Percentiles rank a stretch among this genome's conserved stretches.
These are phyloP conservation scores for Pristis pectinata DNA, from an alignment of 2,797 vertebrate species.

Conservation along the genomic window DNA sequence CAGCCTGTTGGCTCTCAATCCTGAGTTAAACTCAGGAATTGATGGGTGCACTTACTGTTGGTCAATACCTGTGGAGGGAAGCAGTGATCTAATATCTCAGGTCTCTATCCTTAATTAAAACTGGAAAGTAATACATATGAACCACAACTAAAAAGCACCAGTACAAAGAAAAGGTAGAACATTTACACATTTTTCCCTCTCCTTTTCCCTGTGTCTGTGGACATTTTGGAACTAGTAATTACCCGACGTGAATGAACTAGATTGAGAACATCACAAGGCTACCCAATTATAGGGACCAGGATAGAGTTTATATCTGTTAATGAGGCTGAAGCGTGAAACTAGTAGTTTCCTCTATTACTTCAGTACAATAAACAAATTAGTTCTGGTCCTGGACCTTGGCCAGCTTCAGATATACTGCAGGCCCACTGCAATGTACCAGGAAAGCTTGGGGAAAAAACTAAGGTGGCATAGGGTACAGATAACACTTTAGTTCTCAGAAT, in stretches of 20 bases:
- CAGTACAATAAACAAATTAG: neutral
- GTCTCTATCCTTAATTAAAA: neutral
- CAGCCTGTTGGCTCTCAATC: too few relatives aligned
- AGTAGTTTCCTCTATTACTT: neutral
- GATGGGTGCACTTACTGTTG: neutral
- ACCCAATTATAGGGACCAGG: neutral
- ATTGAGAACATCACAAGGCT: neutral
- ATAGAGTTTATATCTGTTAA: neutral
- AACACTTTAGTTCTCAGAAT: neutral
- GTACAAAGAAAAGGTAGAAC: neutral
- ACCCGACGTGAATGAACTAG: neutral
- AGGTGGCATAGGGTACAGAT: neutral
- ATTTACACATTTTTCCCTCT: neutral
- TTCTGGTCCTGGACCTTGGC: neutral
- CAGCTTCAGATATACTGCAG: neutral
- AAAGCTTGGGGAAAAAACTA: neutral
- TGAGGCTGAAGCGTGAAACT: neutral
- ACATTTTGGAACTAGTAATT: neutral
- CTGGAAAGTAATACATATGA: neutral
- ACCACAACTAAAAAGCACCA: too few relatives aligned
- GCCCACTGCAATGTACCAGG: neutral
- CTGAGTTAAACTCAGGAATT: neutral
- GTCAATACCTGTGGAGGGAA: neutral
- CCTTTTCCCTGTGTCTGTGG: neutral
- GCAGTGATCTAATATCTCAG: neutral